Percentiles rank a stretch among this genome's conserved stretches.
These are phyloP conservation scores for Hippocampus comes DNA, from an alignment of 2,113 vertebrate genomes.

Conservation along the genomic window DNA sequence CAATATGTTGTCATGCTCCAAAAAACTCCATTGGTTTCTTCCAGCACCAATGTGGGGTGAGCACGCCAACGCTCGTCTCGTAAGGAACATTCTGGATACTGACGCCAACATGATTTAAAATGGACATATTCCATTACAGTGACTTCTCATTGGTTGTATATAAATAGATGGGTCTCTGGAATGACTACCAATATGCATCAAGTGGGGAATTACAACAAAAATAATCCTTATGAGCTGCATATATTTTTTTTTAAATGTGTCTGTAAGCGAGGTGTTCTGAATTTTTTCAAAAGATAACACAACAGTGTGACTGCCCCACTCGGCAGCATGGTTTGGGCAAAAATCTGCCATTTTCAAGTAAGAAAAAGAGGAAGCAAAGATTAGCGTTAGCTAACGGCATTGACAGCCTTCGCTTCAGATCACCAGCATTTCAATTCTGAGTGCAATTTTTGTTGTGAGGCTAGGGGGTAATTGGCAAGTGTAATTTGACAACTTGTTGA, in stretches of 20 bases:
- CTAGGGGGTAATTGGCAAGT: too few relatives aligned
- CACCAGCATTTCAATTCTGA: too few relatives aligned
- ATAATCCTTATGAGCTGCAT: neutral
- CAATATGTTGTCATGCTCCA: conserved; percentile 5
- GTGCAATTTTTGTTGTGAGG: too few relatives aligned
- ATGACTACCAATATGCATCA: neutral
- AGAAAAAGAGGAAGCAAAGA: too few relatives aligned
- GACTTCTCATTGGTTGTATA: neutral
- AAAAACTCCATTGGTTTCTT: neutral
- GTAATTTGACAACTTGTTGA: too few relatives aligned
- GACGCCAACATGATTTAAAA: neutral
- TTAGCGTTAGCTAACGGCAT: too few relatives aligned
- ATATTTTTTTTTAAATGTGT: neutral
- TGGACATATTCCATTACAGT: neutral
- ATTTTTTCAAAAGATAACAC: neutral
- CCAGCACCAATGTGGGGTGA: neutral
- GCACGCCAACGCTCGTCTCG: neutral
- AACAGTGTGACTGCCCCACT: too few relatives aligned
- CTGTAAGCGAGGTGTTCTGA: too few relatives aligned
- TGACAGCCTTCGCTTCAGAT: too few relatives aligned
- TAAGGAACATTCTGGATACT: neutral
- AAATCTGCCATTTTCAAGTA: too few relatives aligned
- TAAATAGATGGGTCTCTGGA: neutral
- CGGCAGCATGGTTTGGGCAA: too few relatives aligned
- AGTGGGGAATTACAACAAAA: neutral